These are phyloP conservation scores for Holacanthella duospinosa DNA, from an alignment of 2,888 invertebrate species.

Conservation along the genomic window DNA sequence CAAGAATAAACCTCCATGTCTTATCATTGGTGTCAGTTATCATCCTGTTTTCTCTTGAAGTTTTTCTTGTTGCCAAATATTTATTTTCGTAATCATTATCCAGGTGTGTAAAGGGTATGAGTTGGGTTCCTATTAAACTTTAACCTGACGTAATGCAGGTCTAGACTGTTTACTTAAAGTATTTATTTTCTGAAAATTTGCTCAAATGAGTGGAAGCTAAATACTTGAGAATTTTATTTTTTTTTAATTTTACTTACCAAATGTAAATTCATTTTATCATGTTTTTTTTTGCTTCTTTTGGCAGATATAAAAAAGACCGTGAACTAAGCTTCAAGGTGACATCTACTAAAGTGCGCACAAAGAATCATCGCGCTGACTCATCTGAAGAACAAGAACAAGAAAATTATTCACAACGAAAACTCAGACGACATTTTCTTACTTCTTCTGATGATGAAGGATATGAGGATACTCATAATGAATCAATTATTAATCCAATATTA, in stretches of 20 bases:
- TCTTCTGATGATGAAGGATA: background rate
- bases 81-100: constrained; percentile 6
- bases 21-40: background rate
- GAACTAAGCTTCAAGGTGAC: constrained; percentile 32
- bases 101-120: background rate
- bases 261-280: background rate
- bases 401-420: constrained; percentile 8
- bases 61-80: background rate
- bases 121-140: background rate
- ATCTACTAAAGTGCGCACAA: constrained; percentile 16
- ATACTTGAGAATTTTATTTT: background rate
- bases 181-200: background rate
- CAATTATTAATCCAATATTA: background rate
- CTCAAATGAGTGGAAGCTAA: background rate
- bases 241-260: background rate
- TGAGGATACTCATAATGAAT: background rate
- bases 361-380: background rate
- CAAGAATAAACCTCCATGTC: too few species aligned
- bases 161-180: background rate
- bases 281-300: background rate
- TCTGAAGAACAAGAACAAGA: constrained; percentile 15
- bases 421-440: background rate
- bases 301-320: constrained; percentile 34
- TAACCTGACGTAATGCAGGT: background rate
- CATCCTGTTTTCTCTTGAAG: background rate